These are phyloP conservation scores for Melanophora roralis DNA, from an alignment of 2,888 invertebrate species.

Conservation along the genomic window DNA sequence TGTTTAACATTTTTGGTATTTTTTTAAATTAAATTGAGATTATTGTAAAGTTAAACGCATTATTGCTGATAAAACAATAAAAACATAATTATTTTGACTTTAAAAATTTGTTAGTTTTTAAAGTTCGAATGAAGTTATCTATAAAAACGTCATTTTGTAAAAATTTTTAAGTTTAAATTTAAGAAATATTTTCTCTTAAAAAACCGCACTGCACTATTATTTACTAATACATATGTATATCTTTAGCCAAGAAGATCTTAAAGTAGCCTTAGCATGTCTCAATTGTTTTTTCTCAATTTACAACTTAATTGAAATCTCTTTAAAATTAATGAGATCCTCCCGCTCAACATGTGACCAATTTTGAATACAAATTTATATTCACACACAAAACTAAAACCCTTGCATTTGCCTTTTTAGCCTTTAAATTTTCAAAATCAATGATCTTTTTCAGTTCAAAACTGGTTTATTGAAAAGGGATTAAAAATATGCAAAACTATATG, in stretches of 20 bases:
- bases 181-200: neutral
- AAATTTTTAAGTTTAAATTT: no score
- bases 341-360: slow-evolving; percentile 22
- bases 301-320: slow-evolving; percentile 75
- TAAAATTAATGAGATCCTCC: slow-evolving; percentile 72
- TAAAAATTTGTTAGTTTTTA: no score
- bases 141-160: no score
- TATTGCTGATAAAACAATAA: no score
- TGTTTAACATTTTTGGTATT: no score
- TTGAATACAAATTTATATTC: slow-evolving; percentile 24
- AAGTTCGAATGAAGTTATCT: no score
- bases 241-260: neutral
- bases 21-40: no score
- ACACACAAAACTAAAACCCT: slow-evolving; percentile 42
- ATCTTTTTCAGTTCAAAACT: slow-evolving; percentile 46
- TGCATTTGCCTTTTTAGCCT: slow-evolving; percentile 62
- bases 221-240: neutral
- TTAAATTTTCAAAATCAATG: slow-evolving; percentile 56
- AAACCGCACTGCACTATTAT: neutral
- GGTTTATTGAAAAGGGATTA: slow-evolving; percentile 5
- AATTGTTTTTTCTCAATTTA: slow-evolving; percentile 74
- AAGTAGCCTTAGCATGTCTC: slow-evolving; percentile 46
- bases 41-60: no score
- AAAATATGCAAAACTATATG: no score
- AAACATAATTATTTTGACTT: no score